A percentile compares a stretch with the other conserved stretches of the same genome.
Conservation (phyloP, 2,888 invertebrate species). For the Tenthredo scrophulariae region DNA sequence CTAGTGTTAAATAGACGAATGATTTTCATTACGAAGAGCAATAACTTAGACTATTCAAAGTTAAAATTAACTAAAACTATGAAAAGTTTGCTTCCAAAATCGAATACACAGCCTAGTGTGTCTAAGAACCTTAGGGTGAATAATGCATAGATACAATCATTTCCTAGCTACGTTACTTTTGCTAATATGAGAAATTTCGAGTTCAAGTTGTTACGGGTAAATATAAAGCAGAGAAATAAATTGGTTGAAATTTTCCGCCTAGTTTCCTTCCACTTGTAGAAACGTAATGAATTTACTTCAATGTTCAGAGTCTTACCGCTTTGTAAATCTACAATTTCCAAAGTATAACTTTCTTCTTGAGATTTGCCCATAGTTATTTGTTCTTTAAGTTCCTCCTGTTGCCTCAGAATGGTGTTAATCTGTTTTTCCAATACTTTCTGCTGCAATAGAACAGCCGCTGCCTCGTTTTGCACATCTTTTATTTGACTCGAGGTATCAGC, state of each 20-base stretch:
- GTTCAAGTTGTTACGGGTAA: not conserved
- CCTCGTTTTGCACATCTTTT: conserved; percentile 58
- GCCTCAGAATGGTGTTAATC: conserved; percentile 59
- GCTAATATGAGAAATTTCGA: not conserved
- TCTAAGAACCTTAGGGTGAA: too few species aligned
- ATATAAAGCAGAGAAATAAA: not conserved
- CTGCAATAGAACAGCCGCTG: conserved; percentile 61
- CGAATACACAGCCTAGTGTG: too few species aligned
- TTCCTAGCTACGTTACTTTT: not conserved
- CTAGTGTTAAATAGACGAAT: not conserved
- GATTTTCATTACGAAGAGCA: too few species aligned
- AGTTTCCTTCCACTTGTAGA: not conserved
- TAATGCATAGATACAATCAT: not conserved
- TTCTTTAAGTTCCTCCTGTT: conserved; percentile 59
- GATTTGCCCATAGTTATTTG: conserved; percentile 61
- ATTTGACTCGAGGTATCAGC: conserved; percentile 53
- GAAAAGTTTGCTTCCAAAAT: too few species aligned
- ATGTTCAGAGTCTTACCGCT: conserved; percentile 61
- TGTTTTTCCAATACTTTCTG: conserved; percentile 69
- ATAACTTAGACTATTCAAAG: too few species aligned
- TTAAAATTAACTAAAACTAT: not conserved
- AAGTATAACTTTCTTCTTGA: conserved; percentile 61
- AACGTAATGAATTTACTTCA: too few species aligned
- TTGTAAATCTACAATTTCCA: conserved; percentile 69
- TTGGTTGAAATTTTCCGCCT: not conserved